Base-by-base conservation (phyloP, 2,113 vertebrate genomes). In the Rhynchomys soricoides region DNA sequence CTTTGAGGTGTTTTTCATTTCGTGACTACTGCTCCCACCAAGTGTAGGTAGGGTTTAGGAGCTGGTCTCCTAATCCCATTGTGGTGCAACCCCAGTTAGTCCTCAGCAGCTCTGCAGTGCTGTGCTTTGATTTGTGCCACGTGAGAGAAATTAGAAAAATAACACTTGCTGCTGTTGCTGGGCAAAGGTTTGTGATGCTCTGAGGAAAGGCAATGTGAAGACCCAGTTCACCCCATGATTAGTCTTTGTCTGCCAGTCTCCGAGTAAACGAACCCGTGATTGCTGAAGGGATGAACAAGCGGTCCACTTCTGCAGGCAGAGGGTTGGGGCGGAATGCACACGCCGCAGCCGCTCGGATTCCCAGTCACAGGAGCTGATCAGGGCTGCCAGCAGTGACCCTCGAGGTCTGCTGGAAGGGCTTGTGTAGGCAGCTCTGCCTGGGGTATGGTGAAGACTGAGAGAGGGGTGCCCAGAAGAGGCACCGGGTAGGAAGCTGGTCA, bases 241-340 rank as follows among this genome's bases (percentile, higher is more conserved):
- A 77, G 70, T 85, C 95, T 93, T 55, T 94, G 95, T 89, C 87
- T 89, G 85, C 68, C 91, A 86, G 81, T 93, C 91, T 89, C 82
- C 89, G 90, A 95, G 83, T 95, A 88, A 95, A 96, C 85, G 86
- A 90, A 93, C 77, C 95, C 83, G 0, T 50, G 62, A 71, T 89
- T 83, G 93, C 89, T 13, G 68, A 82, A 93, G 91, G 93, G 74
- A 57, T 62, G 83, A 59, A 52, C 55, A 13, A 79, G n/a, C 77
- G 10, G 50, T 26, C 90, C 66, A 50, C 86, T 79, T n/a, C 68
- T 89, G 34, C 88, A 64, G 94, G 94, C 94, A 86, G 22, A 95
- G 82, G 87, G 57, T 79, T 97, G 89, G 7, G n/a, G 70, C 85
- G 24, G 74, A 93, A 66, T 90, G 57, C 48, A 0, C 16, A 3